A percentile compares a stretch with the other conserved stretches of the same genome.
These are phyloP conservation scores for Brachyalestes nurse DNA, from an alignment of 2,797 vertebrate species.

Conservation along the genomic window DNA sequence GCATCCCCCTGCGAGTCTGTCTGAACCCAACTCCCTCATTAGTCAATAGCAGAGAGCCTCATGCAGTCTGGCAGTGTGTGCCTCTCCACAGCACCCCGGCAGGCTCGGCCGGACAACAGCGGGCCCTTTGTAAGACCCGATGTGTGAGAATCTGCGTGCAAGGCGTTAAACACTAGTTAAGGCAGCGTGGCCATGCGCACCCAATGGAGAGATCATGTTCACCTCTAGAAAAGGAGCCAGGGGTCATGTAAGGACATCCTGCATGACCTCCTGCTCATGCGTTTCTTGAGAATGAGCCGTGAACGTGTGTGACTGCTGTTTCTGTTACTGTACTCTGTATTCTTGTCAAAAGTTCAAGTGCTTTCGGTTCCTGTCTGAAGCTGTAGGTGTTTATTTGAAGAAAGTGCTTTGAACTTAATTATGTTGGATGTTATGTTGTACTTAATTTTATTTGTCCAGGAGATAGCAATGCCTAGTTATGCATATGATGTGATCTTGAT, in stretches of 20 bases:
- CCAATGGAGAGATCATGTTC: constrained; percentile 22
- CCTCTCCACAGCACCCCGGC: constrained; percentile 39
- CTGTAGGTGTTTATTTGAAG: neutral
- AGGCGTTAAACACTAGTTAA: constrained; percentile 35
- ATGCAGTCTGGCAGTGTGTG: constrained; percentile 44
- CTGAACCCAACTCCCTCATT: constrained; percentile 43
- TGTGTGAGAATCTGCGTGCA: constrained; percentile 29
- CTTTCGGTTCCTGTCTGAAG: neutral
- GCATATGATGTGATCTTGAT: neutral
- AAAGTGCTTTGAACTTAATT: neutral
- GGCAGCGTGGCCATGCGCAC: constrained; percentile 5
- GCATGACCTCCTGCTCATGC: neutral
- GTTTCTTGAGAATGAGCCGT: neutral
- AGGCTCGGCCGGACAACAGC: constrained; percentile 40
- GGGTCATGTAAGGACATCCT: constrained; percentile 13
- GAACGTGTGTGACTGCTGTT: constrained; percentile 4
- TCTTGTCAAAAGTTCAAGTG: neutral
- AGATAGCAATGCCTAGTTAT: neutral
- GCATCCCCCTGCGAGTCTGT: constrained; percentile 40
- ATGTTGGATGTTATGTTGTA: neutral
- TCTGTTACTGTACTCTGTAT: constrained; percentile 3
- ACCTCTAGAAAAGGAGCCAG: constrained; percentile 24
- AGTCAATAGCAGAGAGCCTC: constrained; percentile 34
- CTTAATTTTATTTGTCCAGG: neutral
- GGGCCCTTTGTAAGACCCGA: constrained; percentile 36